Evolutionary conservation across 1,140 invertebrate genomes (phyloP), one percentile per base, ranked within the genome.

Genomic region (Danaus melanippus): DNA sequence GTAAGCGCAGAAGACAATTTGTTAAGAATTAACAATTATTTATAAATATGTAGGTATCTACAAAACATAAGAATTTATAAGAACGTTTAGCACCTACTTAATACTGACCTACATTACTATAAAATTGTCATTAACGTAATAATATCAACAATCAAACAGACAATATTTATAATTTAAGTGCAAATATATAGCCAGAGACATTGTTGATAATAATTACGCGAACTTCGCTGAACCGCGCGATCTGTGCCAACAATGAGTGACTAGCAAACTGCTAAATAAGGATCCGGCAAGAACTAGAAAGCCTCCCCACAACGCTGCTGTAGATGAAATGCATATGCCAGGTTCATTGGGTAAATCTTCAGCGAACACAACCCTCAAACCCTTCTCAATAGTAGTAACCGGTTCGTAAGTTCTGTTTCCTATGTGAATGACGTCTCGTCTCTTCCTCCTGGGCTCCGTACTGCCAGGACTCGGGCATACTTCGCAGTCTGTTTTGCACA

Each of bases 401-500:
- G 90, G 89, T 11, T 87, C 87, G 11, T 88, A 53, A 9, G 89
- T 89, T 53, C 71, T 79, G 62, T 89, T 90, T 9, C 79, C 79
- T 9, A 73, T 48, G 12, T 85, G 76, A 17, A 89, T 55, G 50
- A 88, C 57, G 79, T 84, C 67, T 72, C 90, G 67, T 58, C 90
- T 86, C 53, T 89, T 86, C 47, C 90, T 88, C 10, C 90, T 92
- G 32, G 92, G 91, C 12, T 92, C 86, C 74, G 89, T 89, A 83
- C 92, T 92, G 62, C 91, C 89, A 17, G 89, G 83, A 60, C 93
- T 89, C 0, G 92, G 90, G 68, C 93, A 95, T 10, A 91, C 89
- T 47, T 93, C 91, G 66, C 94, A 95, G 60, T 93, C 90, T 10
- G 90, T 92, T 84, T 96, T 95, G 66, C 94, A 96, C 0, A 96